A percentile compares a stretch with the other conserved stretches of the same genome.
Evolutionary conservation across 2,888 invertebrate genomes (phyloP).

Genomic region (Anaspis maculata): DNA sequence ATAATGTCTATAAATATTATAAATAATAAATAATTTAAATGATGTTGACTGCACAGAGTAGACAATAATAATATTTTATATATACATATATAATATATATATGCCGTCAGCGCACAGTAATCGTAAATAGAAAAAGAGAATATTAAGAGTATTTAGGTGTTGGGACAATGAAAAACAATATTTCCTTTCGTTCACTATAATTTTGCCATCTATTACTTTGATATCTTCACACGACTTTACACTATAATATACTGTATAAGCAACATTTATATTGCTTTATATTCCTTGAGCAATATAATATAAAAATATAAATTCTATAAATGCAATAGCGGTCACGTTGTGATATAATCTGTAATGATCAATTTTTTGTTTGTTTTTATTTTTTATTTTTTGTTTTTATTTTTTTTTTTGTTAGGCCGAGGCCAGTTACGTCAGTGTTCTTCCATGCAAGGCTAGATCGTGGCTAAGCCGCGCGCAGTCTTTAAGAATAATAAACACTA

Average conservation of each 20-base stretch:
- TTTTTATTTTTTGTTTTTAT: constrained; percentile 30
- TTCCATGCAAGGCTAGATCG: constrained; percentile 38
- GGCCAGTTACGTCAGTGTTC: constrained; percentile 42
- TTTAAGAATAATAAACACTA: constrained; percentile 29
- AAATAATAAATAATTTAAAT: constrained; percentile 24
- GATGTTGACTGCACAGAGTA: constrained; percentile 40
- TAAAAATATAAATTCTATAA: constrained; percentile 19
- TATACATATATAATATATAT: constrained; percentile 17
- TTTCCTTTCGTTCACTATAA: no score
- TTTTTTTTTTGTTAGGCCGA: constrained; percentile 39
- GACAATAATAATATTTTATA: constrained; percentile 30
- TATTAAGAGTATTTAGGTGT: constrained; percentile 35
- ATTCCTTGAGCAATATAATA: no score
- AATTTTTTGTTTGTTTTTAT: constrained; percentile 32
- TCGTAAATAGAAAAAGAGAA: no score
- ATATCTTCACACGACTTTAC: no score
- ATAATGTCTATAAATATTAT: no score
- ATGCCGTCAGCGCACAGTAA: constrained; percentile 24
- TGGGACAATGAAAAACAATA: constrained; percentile 32
- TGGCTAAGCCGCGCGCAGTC: constrained; percentile 21
- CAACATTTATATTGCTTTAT: no score
- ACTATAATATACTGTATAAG: no score
- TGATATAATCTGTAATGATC: no score
- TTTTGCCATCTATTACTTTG: no score
- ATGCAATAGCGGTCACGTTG: no score